Conservation (phyloP, 2,113 vertebrate genomes). For the Sturnus vulgaris region DNA sequence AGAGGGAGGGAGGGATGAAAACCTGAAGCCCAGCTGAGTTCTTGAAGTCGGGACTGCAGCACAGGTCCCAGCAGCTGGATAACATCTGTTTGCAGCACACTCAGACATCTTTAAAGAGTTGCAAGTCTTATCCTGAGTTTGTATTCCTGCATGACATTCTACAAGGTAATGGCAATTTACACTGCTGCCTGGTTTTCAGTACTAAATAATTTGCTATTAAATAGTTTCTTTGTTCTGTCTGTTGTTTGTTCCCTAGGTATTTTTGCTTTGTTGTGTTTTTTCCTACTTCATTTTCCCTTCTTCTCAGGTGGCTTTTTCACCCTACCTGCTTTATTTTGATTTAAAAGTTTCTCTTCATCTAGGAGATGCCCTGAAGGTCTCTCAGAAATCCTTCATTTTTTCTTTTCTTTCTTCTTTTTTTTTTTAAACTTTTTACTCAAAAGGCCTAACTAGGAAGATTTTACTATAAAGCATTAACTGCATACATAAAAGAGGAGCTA, state of each 20-base stretch:
- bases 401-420: background rate
- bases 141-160: background rate
- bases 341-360: background rate
- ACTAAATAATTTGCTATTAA: background rate
- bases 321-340: background rate
- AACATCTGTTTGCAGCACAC: background rate
- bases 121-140: background rate
- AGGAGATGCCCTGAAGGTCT: background rate
- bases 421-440: background rate
- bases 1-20: background rate
- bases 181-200: background rate
- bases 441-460: background rate
- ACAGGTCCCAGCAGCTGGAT: background rate
- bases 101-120: accelerated
- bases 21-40: background rate
- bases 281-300: background rate
- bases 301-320: background rate
- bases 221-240: background rate
- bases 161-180: background rate
- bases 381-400: background rate
- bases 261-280: background rate
- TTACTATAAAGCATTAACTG: background rate
- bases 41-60: accelerated
- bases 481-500: background rate
- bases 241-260: background rate